Conservation (phyloP, 2,797 vertebrate species). For the Synanceia verrucosa region DNA sequence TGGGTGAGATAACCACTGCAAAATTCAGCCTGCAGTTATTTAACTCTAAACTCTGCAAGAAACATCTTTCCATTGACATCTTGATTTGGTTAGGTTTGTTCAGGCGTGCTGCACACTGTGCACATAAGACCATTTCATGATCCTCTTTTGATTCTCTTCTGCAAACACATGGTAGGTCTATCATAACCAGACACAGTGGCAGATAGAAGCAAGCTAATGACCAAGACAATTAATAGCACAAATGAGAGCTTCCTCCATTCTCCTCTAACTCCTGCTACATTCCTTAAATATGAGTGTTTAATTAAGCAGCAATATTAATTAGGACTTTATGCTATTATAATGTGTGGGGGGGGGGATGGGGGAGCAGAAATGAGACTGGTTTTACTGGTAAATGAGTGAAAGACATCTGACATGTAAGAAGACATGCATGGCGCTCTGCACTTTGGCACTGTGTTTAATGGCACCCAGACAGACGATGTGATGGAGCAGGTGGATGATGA, state of each 20-base stretch:
- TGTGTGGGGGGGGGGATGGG: slow-evolving; percentile 28
- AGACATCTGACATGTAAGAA: slow-evolving; percentile 59
- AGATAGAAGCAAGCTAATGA: slow-evolving; percentile 62
- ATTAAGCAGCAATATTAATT: slow-evolving; percentile 83
- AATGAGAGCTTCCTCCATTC: slow-evolving; percentile 54
- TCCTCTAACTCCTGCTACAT: slow-evolving; percentile 45
- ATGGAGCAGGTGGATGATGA: slow-evolving; percentile 23
- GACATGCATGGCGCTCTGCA: slow-evolving; percentile 8
- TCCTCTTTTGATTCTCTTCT: neutral
- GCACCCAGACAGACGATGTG: slow-evolving; percentile 8
- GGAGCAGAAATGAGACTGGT: slow-evolving; percentile 24
- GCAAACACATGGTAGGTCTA: slow-evolving; percentile 28
- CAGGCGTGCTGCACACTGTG: neutral
- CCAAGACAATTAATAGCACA: slow-evolving; percentile 64
- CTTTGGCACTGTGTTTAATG: slow-evolving; percentile 43
- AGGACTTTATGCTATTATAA: slow-evolving; percentile 73
- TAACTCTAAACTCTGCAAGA: neutral
- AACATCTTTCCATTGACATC: neutral
- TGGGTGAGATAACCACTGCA: neutral
- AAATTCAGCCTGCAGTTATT: neutral
- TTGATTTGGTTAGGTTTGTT: neutral
- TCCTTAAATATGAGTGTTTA: slow-evolving; percentile 84
- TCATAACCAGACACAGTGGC: slow-evolving; percentile 42
- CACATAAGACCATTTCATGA: neutral
- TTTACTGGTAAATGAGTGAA: slow-evolving; percentile 69